Evolutionary conservation across 1,140 invertebrate species (phyloP), one percentile per base, ranked within the genome.

Genomic region (Hyles vespertilio): DNA sequence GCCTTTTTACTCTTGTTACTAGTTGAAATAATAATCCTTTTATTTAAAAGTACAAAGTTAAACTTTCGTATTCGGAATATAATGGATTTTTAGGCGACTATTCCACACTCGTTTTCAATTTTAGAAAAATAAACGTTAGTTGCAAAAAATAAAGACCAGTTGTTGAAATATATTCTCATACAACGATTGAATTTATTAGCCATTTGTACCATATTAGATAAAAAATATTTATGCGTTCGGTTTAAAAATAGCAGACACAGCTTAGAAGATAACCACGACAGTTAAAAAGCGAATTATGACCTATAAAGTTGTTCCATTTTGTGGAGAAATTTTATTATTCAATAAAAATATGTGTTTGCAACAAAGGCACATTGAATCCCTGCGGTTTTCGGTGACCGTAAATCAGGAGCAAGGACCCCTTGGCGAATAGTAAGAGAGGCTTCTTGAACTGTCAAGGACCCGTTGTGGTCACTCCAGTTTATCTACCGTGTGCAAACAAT

Each of bases 251-350:
- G 50, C 32, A 51, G 34, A 51, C 33, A 50, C n/a, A 8, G 22
- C 43, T 54, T 54, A 45, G 52, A 56, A 56, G 52, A 63, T 59
- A 68, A 67, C 58, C 62, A 51, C 56, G 56, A 64, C 68, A 60
- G 67, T 79, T 76, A 79, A 81, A 40, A 81, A 77, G 64, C 71
- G 67, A 84, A 81, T 85, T 84, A 86, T 81, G 81, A 82, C 77
- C 85, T 82, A 86, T 88, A 88, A 86, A 86, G 69, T 73, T 63
- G 70, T 84, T 84, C 72, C 80, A 87, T 87, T 87, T 87, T 77
- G 76, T 69, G 75, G 69, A 77, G 77, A 81, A 79, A 81, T 86
- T 88, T 89, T 89, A 89, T 89, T 84, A 81, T 87, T 81, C 81
- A 87, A 89, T 89, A 89, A 89, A 88, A 84, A 62, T 70, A 66